phyloP scores from a whole-genome alignment of 2,797 vertebrate species.

The Pangasius larnaudii region DNA sequence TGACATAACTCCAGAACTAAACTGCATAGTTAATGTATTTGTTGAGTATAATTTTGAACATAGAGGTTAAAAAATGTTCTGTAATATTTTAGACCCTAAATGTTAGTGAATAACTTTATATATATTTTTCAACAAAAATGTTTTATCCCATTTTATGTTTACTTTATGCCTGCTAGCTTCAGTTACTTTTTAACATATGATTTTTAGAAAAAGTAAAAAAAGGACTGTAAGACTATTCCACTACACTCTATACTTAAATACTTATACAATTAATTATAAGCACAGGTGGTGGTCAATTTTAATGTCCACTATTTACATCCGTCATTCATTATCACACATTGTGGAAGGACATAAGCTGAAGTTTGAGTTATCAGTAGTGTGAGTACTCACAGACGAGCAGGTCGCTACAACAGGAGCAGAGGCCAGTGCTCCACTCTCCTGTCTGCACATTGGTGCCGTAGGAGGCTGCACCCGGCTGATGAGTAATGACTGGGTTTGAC shows the following conservation, averaged over 20 bases:
- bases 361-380: neutral
- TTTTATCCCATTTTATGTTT: neutral
- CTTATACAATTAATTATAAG: neutral
- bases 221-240: neutral
- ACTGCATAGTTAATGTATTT: neutral
- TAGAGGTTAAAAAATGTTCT: neutral
- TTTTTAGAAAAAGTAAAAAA: neutral
- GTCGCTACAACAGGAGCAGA: slow-evolving; percentile 79
- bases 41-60: neutral
- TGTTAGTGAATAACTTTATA: neutral
- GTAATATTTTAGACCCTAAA: neutral
- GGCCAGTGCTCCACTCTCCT: slow-evolving; percentile 80
- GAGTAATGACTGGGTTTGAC: slow-evolving; percentile 77
- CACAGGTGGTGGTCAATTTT: neutral
- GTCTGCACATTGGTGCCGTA: slow-evolving; percentile 82
- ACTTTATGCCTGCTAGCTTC: neutral
- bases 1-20: neutral
- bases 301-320: neutral
- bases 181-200: neutral
- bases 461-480: slow-evolving; percentile 72
- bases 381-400: slow-evolving; percentile 78
- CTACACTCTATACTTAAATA: neutral
- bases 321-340: neutral
- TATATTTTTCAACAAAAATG: neutral
- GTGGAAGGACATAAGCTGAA: neutral